Evolutionary conservation across 2,888 invertebrate species (phyloP).

Genomic region (Chloroclysta siterata): DNA sequence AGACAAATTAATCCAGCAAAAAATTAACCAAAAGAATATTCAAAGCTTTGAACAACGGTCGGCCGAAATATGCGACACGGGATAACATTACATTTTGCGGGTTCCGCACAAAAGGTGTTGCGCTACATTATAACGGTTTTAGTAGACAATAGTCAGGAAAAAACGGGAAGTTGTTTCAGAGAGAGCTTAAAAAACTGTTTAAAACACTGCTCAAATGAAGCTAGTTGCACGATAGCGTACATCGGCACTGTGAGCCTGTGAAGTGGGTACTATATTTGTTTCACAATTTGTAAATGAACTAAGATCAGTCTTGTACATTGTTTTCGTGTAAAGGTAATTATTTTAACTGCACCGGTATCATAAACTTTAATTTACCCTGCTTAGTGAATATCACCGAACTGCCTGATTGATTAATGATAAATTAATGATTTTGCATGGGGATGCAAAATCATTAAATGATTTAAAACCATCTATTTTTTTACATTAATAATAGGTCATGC

Average conservation of each 20-base stretch:
- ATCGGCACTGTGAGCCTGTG: neutral
- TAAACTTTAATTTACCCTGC: too few species aligned
- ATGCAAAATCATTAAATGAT: too few species aligned
- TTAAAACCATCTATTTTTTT: too few species aligned
- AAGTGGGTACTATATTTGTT: neutral
- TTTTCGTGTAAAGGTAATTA: too few species aligned
- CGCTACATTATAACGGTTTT: constrained; percentile 33
- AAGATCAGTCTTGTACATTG: neutral
- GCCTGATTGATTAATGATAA: too few species aligned
- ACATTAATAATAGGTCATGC: too few species aligned
- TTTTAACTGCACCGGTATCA: too few species aligned
- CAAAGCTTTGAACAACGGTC: constrained; percentile 61
- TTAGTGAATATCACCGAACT: too few species aligned
- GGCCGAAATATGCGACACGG: constrained; percentile 70
- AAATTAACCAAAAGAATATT: constrained; percentile 75
- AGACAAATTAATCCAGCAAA: constrained; percentile 81
- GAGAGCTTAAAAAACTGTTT: constrained; percentile 1
- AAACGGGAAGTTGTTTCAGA: constrained; percentile 7
- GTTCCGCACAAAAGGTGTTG: constrained; percentile 29
- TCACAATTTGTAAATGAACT: neutral
- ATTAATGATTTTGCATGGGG: too few species aligned
- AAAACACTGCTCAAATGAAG: neutral
- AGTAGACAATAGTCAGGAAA: constrained; percentile 23
- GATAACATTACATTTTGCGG: constrained; percentile 57
- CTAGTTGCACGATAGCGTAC: neutral